These are phyloP conservation scores for Sapayoa aenigma DNA, from an alignment of 2,113 vertebrate species.

Conservation along the genomic window DNA sequence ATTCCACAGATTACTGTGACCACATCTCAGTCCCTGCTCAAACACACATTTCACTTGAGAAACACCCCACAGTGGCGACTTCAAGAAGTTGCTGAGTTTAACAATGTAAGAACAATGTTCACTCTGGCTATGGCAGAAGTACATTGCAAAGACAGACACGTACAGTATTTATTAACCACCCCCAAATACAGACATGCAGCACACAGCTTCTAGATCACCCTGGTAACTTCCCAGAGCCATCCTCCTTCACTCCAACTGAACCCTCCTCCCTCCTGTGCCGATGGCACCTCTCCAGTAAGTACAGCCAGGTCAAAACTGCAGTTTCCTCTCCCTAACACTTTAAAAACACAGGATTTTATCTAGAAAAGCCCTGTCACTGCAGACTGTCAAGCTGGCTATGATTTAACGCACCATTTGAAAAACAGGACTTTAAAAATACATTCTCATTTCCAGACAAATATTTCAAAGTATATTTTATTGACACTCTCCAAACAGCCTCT, in stretches of 20 bases:
- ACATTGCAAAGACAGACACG: not conserved
- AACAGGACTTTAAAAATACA: not conserved
- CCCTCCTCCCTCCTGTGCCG: not conserved
- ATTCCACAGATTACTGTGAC: not conserved
- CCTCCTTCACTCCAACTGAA: not conserved
- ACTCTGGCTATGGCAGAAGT: accelerated
- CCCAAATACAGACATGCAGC: not conserved
- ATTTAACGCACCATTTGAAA: not conserved
- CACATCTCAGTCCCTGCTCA: not conserved
- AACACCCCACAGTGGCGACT: accelerated
- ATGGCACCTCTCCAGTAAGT: not conserved
- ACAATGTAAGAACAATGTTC: not conserved
- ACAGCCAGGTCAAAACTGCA: not conserved
- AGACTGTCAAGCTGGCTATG: not conserved
- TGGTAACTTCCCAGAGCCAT: not conserved
- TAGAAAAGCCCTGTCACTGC: not conserved
- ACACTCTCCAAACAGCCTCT: conserved; percentile 40
- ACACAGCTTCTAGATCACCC: not conserved
- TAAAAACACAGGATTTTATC: not conserved
- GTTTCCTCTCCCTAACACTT: accelerated
- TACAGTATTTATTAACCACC: not conserved
- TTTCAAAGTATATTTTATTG: conserved; percentile 61
- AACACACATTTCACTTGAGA: not conserved
- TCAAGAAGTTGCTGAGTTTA: not conserved
- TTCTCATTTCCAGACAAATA: not conserved